A percentile compares a stretch with the other conserved stretches of the same genome.
These are phyloP conservation scores for Megalurothrips usitatus DNA, from an alignment of 2,888 invertebrate genomes.

Conservation along the genomic window DNA sequence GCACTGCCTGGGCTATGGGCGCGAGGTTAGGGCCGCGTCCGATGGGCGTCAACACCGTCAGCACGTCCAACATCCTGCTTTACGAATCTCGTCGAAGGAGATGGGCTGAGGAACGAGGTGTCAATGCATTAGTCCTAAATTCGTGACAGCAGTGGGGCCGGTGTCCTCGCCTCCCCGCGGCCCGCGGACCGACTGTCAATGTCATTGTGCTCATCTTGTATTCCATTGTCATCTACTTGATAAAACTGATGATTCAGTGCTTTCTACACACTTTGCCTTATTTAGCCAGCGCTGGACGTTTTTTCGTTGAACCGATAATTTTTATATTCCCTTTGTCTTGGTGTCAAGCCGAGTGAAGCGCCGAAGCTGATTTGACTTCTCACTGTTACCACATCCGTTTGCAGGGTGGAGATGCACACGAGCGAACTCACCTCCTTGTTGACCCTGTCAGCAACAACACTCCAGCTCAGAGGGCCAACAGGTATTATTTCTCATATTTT, in stretches of 20 bases:
- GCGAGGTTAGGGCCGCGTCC: neutral
- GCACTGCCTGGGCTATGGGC: too few species aligned
- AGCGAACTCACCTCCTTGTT: constrained; percentile 72
- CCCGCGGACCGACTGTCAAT: too few species aligned
- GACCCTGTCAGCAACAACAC: constrained; percentile 73
- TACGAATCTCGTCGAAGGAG: neutral
- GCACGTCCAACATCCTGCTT: neutral
- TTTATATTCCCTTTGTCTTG: neutral
- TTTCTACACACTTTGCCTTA: neutral
- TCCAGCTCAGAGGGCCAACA: constrained; percentile 64
- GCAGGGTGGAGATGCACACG: constrained; percentile 60
- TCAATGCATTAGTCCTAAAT: neutral
- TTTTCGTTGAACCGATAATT: neutral
- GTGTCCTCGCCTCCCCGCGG: neutral
- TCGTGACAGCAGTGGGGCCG: neutral
- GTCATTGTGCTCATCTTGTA: too few species aligned
- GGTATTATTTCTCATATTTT: constrained; percentile 44
- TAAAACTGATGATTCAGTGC: neutral
- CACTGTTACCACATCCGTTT: constrained; percentile 38
- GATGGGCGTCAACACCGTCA: neutral
- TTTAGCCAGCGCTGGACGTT: neutral
- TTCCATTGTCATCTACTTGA: too few species aligned
- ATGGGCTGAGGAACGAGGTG: neutral
- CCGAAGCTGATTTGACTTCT: neutral
- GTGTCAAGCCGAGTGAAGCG: neutral